Evolutionary conservation across 2,797 vertebrate genomes (phyloP), one percentile per base, ranked within the genome.

Genomic region (Brotogeris chrysoptera): DNA sequence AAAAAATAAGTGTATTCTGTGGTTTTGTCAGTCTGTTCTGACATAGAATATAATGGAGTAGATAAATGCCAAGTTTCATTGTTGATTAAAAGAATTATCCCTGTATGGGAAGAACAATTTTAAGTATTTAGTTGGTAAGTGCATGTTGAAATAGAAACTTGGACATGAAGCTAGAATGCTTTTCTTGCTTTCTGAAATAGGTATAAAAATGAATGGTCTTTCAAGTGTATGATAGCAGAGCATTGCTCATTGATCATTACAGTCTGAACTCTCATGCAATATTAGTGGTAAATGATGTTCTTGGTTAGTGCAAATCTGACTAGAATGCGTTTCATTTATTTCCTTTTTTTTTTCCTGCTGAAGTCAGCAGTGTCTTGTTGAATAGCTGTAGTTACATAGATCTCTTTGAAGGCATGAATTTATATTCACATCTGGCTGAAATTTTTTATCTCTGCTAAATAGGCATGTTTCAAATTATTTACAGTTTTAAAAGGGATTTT

Each of bases 401-500:
- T 59, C 34, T 70, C 69, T 70, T 46, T 44, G 27, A 76, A 81
- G 64, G 61, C 28, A 8, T 57, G 30, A 66, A 76, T 83, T 88
- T 81, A 68, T 80, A 36, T 61, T 77, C 1, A 0, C 44, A 85
- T 64, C 60, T 82, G 78, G 28, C 55, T 83, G 39, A 36, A 10
- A 5, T 27, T 50, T 89, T 88, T 86, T n/a, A 6, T 74, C 34
- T 74, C n/a, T 36, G 39, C 41, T 96, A 96, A 94, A 92, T 69
- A 86, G n/a, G 13, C 46, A 39, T 18, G 36, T 90, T 97, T 94
- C 68, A 90, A 77, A 90, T 96, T 88, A 94, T 93, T 97, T 93
- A 91, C 39, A 44, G 52, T 66, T 91, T 68, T 6, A 81, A 82
- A 93, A 68, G 88, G 30, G 46, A 68, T 57, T 96, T 95, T 93